These are phyloP conservation scores for Illadopsis cleaveri DNA, from an alignment of 2,113 vertebrate genomes.

Conservation along the genomic window DNA sequence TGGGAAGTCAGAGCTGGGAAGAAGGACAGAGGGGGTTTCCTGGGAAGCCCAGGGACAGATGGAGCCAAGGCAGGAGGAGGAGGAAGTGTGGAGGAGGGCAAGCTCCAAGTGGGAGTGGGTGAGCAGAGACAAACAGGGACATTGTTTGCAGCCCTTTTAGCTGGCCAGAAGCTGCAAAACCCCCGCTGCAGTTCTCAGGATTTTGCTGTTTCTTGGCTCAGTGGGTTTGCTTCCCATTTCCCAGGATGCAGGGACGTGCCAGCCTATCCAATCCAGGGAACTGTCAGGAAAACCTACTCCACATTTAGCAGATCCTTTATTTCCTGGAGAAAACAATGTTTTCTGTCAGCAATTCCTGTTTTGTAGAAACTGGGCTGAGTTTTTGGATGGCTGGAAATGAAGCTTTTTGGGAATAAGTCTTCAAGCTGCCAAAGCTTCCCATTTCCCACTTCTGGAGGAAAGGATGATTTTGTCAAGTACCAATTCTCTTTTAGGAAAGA, in stretches of 20 bases:
- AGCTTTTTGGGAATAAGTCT: not conserved
- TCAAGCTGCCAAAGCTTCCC: not conserved
- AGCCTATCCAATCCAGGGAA: not conserved
- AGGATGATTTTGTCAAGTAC: not conserved
- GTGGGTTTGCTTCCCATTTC: not conserved
- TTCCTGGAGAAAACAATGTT: not conserved
- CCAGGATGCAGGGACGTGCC: fast-evolving
- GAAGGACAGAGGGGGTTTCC: not conserved
- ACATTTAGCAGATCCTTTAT: not conserved
- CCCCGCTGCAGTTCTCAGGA: fast-evolving
- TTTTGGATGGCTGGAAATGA: not conserved
- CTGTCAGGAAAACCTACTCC: not conserved
- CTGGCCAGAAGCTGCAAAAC: not conserved
- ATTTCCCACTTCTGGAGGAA: not conserved
- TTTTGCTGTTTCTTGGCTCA: fast-evolving
- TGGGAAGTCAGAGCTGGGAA: not conserved
- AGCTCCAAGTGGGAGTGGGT: not conserved
- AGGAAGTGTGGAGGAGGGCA: not conserved
- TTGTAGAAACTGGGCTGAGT: not conserved
- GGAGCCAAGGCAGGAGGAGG: not conserved
- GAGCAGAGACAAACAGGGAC: not conserved
- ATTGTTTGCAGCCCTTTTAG: not conserved
- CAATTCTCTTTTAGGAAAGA: not conserved
- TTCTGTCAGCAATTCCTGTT: not conserved
- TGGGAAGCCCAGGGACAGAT: not conserved